These are phyloP conservation scores for Anser brachyrhynchus DNA, from an alignment of 2,113 vertebrate genomes.

Conservation along the genomic window DNA sequence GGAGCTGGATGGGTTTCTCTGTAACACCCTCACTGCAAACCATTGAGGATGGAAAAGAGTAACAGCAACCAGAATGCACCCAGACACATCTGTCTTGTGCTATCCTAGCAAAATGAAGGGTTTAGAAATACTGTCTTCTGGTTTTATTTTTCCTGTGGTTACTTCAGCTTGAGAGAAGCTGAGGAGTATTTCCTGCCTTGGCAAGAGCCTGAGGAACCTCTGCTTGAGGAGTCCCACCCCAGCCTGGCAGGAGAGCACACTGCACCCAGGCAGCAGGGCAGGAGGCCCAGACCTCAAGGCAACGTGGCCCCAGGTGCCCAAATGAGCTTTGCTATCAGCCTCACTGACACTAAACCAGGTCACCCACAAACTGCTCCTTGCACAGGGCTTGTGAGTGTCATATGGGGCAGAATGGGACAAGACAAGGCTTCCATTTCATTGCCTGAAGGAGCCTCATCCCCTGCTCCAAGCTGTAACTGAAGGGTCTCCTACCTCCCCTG, in stretches of 20 bases:
- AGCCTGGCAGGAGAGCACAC: background rate
- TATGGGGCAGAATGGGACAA: background rate
- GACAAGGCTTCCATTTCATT: background rate
- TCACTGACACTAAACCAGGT: background rate
- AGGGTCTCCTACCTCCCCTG: background rate
- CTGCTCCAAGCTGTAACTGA: background rate
- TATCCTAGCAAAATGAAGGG: background rate
- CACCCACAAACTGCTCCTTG: background rate
- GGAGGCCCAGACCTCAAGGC: too few species aligned
- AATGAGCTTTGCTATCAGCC: fast-evolving
- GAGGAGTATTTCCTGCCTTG: background rate
- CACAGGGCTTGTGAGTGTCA: fast-evolving
- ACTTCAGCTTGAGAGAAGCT: background rate
- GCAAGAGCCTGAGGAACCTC: background rate
- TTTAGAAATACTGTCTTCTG: background rate
- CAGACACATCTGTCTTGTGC: background rate
- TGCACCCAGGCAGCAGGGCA: background rate
- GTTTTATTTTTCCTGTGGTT: background rate
- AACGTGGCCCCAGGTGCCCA: background rate
- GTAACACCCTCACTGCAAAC: background rate
- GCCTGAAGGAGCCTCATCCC: background rate
- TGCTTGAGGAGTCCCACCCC: background rate
- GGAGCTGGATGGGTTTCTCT: background rate
- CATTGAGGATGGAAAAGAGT: background rate
- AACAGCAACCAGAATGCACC: background rate